Percentiles rank a stretch among this genome's conserved stretches.
Conservation (phyloP, 2,888 invertebrate species). For the Crepidodera aurea region DNA sequence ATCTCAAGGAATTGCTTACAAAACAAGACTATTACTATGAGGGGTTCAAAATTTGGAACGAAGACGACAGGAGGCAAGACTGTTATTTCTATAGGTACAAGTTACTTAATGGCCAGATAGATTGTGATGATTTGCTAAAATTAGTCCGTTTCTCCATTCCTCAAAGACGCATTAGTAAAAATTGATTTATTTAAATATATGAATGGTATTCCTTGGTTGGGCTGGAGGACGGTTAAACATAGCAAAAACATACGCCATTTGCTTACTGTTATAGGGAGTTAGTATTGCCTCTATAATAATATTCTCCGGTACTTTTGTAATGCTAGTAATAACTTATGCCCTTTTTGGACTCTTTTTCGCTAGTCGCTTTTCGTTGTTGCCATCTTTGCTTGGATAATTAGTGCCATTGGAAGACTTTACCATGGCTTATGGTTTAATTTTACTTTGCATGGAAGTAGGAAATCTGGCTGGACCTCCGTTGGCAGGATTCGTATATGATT, state of each 20-base stretch:
- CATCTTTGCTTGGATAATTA: slow-evolving; percentile 86
- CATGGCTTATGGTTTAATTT: slow-evolving; percentile 87
- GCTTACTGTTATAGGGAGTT: slow-evolving; percentile 74
- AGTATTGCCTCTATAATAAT: slow-evolving; percentile 68
- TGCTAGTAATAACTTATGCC: slow-evolving; percentile 59
- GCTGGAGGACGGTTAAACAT: slow-evolving; percentile 88
- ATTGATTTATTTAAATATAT: too few species aligned
- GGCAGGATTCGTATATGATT: slow-evolving; percentile 78
- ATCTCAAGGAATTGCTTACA: too few species aligned
- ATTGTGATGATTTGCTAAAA: too few species aligned
- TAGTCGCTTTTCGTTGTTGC: slow-evolving; percentile 90
- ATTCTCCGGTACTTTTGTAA: slow-evolving; percentile 56
- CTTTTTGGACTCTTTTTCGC: slow-evolving; percentile 91
- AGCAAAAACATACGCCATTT: slow-evolving; percentile 81
- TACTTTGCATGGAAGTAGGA: slow-evolving; percentile 91
- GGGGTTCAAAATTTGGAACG: too few species aligned
- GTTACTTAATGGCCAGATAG: too few species aligned
- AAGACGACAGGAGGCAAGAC: too few species aligned
- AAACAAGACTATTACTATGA: too few species aligned
- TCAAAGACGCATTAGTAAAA: too few species aligned
- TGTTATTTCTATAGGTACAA: too few species aligned
- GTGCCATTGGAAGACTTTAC: slow-evolving; percentile 92
- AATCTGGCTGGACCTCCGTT: slow-evolving; percentile 92
- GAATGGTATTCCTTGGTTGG: slow-evolving; percentile 86
- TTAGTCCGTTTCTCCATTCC: too few species aligned